Conservation (phyloP, 2,797 vertebrate species). For the Hypotaenidia philippensis region DNA sequence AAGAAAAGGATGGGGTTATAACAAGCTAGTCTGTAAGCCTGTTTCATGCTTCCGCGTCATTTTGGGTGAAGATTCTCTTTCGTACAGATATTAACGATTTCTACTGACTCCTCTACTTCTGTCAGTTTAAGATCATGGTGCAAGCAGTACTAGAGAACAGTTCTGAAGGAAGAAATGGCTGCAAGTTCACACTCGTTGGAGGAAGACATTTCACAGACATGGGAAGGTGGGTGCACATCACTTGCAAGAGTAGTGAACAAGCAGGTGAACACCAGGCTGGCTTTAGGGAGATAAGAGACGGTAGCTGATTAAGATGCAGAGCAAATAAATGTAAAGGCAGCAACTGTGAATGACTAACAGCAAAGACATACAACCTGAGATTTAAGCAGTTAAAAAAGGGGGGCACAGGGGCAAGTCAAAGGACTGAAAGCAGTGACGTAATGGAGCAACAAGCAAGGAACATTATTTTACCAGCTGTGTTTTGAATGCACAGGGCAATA, state of each 20-base stretch:
- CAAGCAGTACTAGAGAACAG: neutral
- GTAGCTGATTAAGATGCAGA: neutral
- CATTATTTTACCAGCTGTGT: conserved; percentile 61
- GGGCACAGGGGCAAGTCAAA: neutral
- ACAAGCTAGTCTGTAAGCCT: neutral
- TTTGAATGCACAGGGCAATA: conserved; percentile 63
- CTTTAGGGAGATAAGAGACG: neutral
- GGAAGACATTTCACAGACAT: neutral
- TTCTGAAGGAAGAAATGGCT: conserved; percentile 3
- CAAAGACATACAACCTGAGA: conserved; percentile 12
- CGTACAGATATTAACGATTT: neutral
- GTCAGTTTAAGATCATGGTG: neutral
- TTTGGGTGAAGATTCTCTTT: neutral
- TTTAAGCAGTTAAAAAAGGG: neutral
- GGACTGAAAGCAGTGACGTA: conserved; percentile 14
- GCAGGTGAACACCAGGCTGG: neutral
- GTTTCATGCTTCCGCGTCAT: fast-evolving
- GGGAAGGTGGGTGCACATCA: neutral
- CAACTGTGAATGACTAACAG: neutral
- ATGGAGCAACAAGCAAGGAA: conserved; percentile 22
- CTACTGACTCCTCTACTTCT: neutral
- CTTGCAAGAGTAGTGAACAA: conserved; percentile 1
- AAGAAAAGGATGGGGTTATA: neutral
- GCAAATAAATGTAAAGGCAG: neutral
- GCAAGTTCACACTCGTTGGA: neutral